Evolutionary conservation across 2,888 invertebrate species (phyloP).

Genomic region (Stramonita haemastoma): DNA sequence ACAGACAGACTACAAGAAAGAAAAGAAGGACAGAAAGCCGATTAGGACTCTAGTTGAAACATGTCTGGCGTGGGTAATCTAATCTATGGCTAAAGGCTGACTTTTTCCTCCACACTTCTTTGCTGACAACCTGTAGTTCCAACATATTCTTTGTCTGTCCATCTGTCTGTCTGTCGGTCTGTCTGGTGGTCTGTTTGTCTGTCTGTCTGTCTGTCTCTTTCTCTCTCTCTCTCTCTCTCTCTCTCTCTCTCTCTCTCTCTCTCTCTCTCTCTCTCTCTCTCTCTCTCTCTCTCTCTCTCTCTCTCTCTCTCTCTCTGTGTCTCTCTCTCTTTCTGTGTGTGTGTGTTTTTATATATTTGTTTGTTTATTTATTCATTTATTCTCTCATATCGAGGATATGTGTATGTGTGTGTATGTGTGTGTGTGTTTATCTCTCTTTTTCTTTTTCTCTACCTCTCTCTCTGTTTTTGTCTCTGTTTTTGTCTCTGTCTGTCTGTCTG

Average conservation of each 20-base stretch:
- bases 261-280: constrained; percentile 17
- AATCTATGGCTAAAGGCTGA: no score
- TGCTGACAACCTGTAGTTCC: no score
- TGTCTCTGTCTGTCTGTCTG: no score
- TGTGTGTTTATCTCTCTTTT: no score
- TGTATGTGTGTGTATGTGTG: no score
- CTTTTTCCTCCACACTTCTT: no score
- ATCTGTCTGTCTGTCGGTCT: background rate
- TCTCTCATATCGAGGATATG: no score
- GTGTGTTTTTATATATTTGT: no score
- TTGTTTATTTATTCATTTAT: no score
- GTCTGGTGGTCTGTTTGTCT: background rate
- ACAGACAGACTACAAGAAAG: background rate
- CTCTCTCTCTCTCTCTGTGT: background rate
- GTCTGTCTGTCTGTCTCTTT: background rate
- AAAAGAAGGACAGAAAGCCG: background rate
- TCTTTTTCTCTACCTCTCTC: background rate
- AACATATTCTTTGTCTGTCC: background rate
- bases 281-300: background rate
- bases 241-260: background rate
- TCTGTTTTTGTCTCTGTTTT: background rate
- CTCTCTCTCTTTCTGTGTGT: no score
- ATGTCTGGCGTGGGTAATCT: no score
- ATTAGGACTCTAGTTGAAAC: no score
- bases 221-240: background rate